Evolutionary conservation across 92 coral and sea anemone species (phyloP).

Genomic region (Porites rus): DNA sequence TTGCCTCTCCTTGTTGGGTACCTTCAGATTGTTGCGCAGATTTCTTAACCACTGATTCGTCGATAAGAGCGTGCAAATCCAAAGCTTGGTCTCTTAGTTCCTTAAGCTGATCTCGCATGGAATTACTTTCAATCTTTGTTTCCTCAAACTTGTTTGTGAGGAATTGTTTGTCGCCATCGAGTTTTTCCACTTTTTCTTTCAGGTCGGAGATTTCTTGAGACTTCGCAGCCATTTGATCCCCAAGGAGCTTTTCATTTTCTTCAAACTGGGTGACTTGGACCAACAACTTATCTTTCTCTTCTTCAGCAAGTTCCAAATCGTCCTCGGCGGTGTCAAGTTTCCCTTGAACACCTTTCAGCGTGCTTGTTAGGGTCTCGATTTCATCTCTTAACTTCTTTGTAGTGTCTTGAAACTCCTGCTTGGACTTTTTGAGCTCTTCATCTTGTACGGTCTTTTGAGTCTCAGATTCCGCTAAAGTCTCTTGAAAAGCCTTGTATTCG

Average conservation of each 20-base stretch:
- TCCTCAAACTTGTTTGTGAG: slow-evolving; percentile 42
- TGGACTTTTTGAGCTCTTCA: slow-evolving; percentile 12
- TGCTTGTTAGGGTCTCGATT: slow-evolving; percentile 37
- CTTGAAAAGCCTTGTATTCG: slow-evolving; percentile 29
- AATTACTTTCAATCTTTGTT: slow-evolving; percentile 37
- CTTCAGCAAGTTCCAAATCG: slow-evolving; percentile 31
- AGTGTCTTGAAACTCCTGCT: slow-evolving; percentile 30
- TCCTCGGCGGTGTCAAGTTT: slow-evolving; percentile 45
- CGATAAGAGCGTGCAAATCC: slow-evolving; percentile 21
- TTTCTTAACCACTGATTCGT: background rate
- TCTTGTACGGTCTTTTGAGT: slow-evolving; percentile 16
- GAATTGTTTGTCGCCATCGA: slow-evolving; percentile 39
- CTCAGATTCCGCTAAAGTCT: slow-evolving; percentile 9
- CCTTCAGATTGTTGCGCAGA: slow-evolving; percentile 4
- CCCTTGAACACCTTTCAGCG: slow-evolving; percentile 43
- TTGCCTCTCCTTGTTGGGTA: background rate
- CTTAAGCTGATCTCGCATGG: slow-evolving; percentile 23
- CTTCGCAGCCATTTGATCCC: slow-evolving; percentile 44
- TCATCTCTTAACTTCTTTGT: slow-evolving; percentile 39
- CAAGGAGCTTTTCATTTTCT: slow-evolving; percentile 37
- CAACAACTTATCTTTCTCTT: slow-evolving; percentile 42
- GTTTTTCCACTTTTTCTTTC: slow-evolving; percentile 49
- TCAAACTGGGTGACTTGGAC: slow-evolving; percentile 35
- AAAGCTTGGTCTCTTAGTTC: slow-evolving; percentile 29
- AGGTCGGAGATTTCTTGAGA: slow-evolving; percentile 55